Evolutionary conservation across 2,888 invertebrate species (phyloP).

Genomic region (Tholera decimalis): DNA sequence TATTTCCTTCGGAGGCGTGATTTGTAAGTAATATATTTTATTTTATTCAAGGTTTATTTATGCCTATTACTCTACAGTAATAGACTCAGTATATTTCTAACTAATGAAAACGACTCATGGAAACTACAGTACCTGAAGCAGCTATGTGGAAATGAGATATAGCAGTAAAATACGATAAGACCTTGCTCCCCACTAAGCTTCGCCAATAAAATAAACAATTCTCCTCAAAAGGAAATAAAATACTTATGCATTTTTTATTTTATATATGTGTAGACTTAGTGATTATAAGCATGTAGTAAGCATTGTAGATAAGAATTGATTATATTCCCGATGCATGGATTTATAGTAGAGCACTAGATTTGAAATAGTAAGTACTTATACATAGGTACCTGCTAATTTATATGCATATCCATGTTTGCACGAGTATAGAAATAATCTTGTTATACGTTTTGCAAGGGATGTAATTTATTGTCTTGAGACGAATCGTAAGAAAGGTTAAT

Average conservation of each 20-base stretch:
- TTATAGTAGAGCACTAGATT: constrained; percentile 20
- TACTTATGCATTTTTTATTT: constrained; percentile 19
- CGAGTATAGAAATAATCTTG: neutral
- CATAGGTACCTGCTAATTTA: constrained; percentile 3
- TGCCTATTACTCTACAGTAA: no score
- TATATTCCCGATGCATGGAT: constrained; percentile 30
- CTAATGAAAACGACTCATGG: neutral
- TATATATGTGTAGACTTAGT: constrained; percentile 20
- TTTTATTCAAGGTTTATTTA: neutral
- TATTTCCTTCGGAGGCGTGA: constrained; percentile 43
- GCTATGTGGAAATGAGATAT: neutral
- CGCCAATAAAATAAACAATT: neutral
- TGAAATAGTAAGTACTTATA: constrained; percentile 14
- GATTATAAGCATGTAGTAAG: constrained; percentile 37
- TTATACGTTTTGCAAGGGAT: constrained; percentile 6
- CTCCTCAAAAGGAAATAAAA: constrained; percentile 47
- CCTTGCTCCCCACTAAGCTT: neutral
- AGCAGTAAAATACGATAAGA: neutral
- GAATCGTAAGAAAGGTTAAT: neutral
- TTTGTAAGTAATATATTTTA: neutral
- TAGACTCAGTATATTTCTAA: no score
- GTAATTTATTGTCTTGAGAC: constrained; percentile 1
- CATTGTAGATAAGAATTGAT: constrained; percentile 23
- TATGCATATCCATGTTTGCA: neutral
- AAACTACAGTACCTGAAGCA: neutral